Evolutionary conservation across 1,140 invertebrate species (phyloP).

Genomic region (Drosophila albomicans): DNA sequence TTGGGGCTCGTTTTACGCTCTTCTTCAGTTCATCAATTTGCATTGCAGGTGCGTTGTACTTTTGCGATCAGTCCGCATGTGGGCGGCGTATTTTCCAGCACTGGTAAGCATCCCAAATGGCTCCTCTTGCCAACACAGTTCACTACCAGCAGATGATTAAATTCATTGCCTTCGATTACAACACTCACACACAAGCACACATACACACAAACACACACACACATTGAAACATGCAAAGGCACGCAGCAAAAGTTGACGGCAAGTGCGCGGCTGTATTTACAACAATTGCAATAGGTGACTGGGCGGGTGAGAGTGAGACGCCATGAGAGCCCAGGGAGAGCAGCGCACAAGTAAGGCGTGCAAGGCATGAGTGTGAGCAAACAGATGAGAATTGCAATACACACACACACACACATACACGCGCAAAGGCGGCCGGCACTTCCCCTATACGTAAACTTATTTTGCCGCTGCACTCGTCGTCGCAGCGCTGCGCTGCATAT

Average conservation of each 20-base stretch:
- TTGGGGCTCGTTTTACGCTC: constrained; percentile 27
- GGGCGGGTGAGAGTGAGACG: background rate
- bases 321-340: constrained; percentile 1
- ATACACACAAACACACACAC: constrained; percentile 25
- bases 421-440: constrained; percentile 67
- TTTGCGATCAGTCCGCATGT: constrained; percentile 36
- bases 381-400: constrained; percentile 76
- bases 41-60: constrained; percentile 62
- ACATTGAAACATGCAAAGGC: constrained; percentile 10
- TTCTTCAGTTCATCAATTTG: constrained; percentile 29
- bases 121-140: background rate
- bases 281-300: constrained; percentile 37
- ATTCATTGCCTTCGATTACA: constrained; percentile 55
- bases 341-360: constrained; percentile 9
- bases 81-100: constrained; percentile 54
- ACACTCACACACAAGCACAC: constrained; percentile 42
- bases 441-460: constrained; percentile 31
- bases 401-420: constrained; percentile 75
- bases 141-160: constrained; percentile 47
- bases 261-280: constrained; percentile 59
- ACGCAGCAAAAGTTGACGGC: constrained; percentile 26
- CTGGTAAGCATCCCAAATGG: constrained; percentile 63
- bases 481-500: background rate
- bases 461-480: constrained; percentile 2
- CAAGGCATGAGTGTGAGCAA: constrained; percentile 36